Evolutionary conservation across 2,888 invertebrate species (phyloP), one percentile per base, ranked within the genome.

Genomic region (Hypomecis punctinalis): DNA sequence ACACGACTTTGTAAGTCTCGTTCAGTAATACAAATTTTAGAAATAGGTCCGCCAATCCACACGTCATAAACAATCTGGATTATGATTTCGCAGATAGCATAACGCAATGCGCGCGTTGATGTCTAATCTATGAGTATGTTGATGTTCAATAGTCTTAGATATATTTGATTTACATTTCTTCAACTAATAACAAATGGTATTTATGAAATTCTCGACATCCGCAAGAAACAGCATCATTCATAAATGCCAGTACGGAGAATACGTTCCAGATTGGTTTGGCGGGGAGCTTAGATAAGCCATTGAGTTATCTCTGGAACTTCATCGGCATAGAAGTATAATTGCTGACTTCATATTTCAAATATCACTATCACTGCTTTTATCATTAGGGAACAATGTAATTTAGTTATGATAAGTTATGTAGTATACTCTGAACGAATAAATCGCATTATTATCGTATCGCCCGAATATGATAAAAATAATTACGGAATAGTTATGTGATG

Each of bases 61-160:
- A 37, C 51, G 53, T 47, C 43, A 49, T 58, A 55, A 60, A 59
- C 35, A 56, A 11, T 11, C 23, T 6, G 37, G 45, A 64, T 46
- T 59, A 63, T 59, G 52, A 49, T 43, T 63, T 45, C 40, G 23
- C 4, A 13, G 39, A 45, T 45, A 5, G 42, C 53, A 39, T 7
- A 40, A 8, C 47, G 39, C 45, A 56, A 37, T 7, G 47, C 45
- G 37, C 70, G 67, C 73, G 73, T 73, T 73, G 67, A 71, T 66
- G 64, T 73, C 69, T 71, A 64, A 62, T 63, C 39, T 52, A 59
- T 6, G 43, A 23, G 23, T 3, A 23, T 23, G 52, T 33, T 7
- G 55, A 40, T 55, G 46, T 33, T 23, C 23, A 23, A 23, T 23
- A 23, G 23, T 23, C 23, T 23, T 23, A n/a, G n/a, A n/a, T n/a